Evolutionary conservation across 2,888 invertebrate species (phyloP).

Genomic region (Callimorpha dominula): DNA sequence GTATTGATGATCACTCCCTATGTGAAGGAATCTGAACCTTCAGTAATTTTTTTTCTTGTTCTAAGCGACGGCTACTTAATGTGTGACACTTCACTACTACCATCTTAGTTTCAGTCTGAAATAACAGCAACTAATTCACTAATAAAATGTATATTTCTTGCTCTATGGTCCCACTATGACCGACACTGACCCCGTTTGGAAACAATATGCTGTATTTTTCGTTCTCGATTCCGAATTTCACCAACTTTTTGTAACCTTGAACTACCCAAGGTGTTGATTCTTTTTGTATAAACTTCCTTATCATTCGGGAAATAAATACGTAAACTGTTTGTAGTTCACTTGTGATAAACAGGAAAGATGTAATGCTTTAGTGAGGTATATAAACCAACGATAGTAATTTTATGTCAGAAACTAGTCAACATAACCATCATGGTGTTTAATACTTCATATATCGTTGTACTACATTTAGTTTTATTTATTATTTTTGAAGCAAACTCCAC

Average conservation of each 20-base stretch:
- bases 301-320: conserved; percentile 5
- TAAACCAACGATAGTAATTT: neutral
- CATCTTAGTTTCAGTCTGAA: neutral
- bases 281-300: conserved; percentile 9
- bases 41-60: neutral
- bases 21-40: neutral
- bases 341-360: conserved; percentile 12
- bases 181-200: neutral
- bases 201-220: conserved; percentile 3
- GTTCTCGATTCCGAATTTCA: neutral
- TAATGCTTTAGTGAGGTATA: conserved; percentile 4
- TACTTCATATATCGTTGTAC: neutral
- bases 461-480: neutral
- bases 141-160: neutral
- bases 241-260: conserved; percentile 11
- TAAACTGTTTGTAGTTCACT: conserved; percentile 11
- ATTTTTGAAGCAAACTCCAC: neutral
- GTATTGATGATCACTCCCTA: neutral
- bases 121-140: too few relatives aligned
- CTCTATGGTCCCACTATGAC: neutral
- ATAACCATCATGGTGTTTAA: conserved; percentile 1
- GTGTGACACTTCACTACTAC: neutral
- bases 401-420: neutral
- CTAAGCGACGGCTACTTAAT: neutral
- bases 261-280: conserved; percentile 6